Base-by-base conservation (phyloP, 2,888 invertebrate species). In the Anagyrus pseudococci region DNA sequence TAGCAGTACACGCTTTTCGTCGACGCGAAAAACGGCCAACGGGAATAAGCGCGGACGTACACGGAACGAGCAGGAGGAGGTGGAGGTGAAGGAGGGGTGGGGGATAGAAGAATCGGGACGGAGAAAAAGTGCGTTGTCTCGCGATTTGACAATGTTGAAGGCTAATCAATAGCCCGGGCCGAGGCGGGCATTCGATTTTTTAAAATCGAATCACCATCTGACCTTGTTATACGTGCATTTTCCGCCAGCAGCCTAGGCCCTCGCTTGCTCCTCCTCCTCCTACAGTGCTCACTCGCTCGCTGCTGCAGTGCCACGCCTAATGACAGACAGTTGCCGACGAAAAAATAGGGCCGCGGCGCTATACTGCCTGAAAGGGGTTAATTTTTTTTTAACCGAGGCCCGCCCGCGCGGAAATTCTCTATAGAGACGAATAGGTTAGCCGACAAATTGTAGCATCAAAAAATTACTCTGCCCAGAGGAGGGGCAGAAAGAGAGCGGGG, bases 131-230 rank as follows among this genome's bases (percentile, higher is more conserved):
- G 71, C 74, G 74, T 74, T 73, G 74, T 76, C 74, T 71, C 74
- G 70, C 76, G 79, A 79, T 80, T 80, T 78, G 80, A 80, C 79
- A 78, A 79, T 79, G 80, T 79, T 79, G 79, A 80, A 80, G 78
- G 79, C 79, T 80, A 79, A 80, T 80, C 80, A 78, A 80, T 80
- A 79, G 73, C 75, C 75, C 58, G 71, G 58, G 66, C 68, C 67
- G 70, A 73, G 33, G 72, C 74, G 77, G 47, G 29, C 55, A 78
- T 79, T 78, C 79, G 80, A 80, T 80, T 80, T 79, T 78, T 78
- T 73, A 75, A 79, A 80, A 80, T 80, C 77, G 79, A 80, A 80
- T 80, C 79, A 80, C 79, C 75, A 79, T 78, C 77, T 78, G 80
- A 79, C 78, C 80, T 80, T 80, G 80, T 80, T 79, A 79, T 78